Conservation (phyloP, 2,888 invertebrate species). For the Pyrochroa serraticornis region DNA sequence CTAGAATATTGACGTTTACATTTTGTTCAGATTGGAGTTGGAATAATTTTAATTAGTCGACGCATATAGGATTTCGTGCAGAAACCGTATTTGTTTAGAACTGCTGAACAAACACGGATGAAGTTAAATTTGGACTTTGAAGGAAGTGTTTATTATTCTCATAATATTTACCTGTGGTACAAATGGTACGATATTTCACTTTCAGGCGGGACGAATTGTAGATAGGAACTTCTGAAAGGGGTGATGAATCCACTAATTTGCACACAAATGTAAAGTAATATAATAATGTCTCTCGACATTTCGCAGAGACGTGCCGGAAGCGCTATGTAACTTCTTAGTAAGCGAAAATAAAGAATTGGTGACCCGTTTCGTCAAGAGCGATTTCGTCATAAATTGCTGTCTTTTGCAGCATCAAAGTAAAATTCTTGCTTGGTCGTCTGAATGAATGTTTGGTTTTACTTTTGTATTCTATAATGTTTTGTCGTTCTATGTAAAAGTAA, state of each 20-base stretch:
- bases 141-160: too few relatives aligned
- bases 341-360: slow-evolving; percentile 18
- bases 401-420: too few relatives aligned
- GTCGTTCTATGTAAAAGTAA: not conserved
- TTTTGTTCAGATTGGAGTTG: not conserved
- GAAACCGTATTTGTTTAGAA: too few relatives aligned
- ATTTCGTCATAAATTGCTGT: slow-evolving; percentile 11
- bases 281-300: slow-evolving; percentile 23
- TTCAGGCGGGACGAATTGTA: slow-evolving; percentile 40
- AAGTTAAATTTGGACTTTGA: too few relatives aligned
- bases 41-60: not conserved
- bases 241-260: slow-evolving; percentile 31
- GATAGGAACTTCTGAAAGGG: slow-evolving; percentile 28
- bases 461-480: not conserved
- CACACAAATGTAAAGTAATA: slow-evolving; percentile 8
- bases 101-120: too few relatives aligned
- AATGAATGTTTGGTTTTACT: slow-evolving; percentile 1
- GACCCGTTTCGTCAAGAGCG: not conserved
- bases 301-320: slow-evolving; percentile 16
- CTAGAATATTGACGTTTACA: not conserved
- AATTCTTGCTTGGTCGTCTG: too few relatives aligned
- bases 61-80: not conserved
- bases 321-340: slow-evolving; percentile 16
- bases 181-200: slow-evolving; percentile 46
- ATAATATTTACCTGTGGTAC: slow-evolving; percentile 45